A percentile compares a stretch with the other conserved stretches of the same genome.
phyloP scores from a whole-genome alignment of 2,888 invertebrate genomes.

The Torymus auratus region DNA sequence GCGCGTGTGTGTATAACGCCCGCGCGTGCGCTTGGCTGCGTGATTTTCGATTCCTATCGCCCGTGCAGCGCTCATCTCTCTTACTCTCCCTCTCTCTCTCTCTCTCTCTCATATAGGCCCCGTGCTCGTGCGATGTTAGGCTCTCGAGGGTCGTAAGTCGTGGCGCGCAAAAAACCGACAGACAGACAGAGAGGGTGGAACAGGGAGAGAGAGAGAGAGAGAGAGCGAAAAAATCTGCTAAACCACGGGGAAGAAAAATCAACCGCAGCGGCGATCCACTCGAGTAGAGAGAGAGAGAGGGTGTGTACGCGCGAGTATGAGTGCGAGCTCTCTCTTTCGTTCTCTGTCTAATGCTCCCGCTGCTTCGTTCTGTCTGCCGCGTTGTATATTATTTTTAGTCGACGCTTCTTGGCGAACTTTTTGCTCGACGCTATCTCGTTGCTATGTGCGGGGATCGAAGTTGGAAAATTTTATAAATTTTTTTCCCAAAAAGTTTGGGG shows the following conservation, averaged over 20 bases:
- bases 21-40: constrained; percentile 27
- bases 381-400: no score
- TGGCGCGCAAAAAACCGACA: constrained; percentile 35
- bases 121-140: no score
- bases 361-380: background rate
- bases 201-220: constrained; percentile 33
- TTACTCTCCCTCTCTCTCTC: no score
- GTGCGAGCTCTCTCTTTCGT: background rate
- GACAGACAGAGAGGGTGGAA: constrained; percentile 37
- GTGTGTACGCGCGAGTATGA: background rate
- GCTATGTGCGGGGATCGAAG: no score
- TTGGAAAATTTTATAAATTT: no score
- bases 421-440: no score
- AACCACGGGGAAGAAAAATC: constrained; percentile 57
- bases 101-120: no score
- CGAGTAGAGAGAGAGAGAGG: constrained; percentile 11
- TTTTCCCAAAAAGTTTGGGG: no score
- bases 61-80: background rate
- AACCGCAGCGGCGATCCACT: constrained; percentile 53
- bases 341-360: background rate
- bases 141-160: constrained; percentile 41
- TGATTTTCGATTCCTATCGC: constrained; percentile 52
- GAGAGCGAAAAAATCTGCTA: constrained; percentile 53
- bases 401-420: no score
- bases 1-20: background rate